phyloP scores from a whole-genome alignment of 2,113 vertebrate species.

The Poeciliopsis retropinna region DNA sequence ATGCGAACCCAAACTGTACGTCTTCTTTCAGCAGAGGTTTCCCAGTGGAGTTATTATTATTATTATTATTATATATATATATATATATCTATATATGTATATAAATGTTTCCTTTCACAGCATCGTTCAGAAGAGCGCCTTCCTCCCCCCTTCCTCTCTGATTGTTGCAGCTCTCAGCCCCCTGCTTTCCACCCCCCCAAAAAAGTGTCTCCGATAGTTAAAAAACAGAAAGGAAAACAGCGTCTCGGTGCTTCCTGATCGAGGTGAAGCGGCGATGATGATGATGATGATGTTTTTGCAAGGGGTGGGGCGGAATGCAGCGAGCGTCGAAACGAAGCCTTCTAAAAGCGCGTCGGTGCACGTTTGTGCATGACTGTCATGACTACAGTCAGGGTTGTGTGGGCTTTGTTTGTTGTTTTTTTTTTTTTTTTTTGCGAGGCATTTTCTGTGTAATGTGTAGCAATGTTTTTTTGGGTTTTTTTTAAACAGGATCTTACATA shows the following conservation, averaged over 20 bases:
- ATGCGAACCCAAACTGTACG: constrained; percentile 49
- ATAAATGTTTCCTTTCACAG: background rate
- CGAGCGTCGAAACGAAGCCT: constrained; percentile 55
- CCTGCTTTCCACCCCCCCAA: too few species aligned
- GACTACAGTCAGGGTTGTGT: background rate
- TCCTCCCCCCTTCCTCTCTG: constrained; percentile 4
- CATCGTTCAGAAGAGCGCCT: constrained; percentile 36
- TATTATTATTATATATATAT: too few species aligned
- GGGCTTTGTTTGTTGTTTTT: too few species aligned
- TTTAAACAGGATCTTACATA: background rate
- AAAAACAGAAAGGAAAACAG: constrained; percentile 4
- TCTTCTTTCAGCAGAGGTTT: constrained; percentile 49
- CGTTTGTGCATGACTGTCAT: constrained; percentile 37
- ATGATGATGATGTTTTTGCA: constrained; percentile 66
- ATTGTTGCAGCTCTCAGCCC: constrained; percentile 33
- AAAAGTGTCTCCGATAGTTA: constrained; percentile 19
- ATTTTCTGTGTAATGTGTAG: background rate
- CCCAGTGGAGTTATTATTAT: constrained; percentile 17
- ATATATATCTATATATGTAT: too few species aligned
- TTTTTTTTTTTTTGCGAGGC: background rate
- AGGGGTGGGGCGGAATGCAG: constrained; percentile 78
- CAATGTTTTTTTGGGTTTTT: background rate
- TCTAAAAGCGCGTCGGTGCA: constrained; percentile 62
- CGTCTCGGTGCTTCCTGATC: constrained; percentile 78
- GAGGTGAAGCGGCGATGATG: constrained; percentile 64